Evolutionary conservation across 1,140 invertebrate genomes (phyloP).

Genomic region (Anthonomus grandis): DNA sequence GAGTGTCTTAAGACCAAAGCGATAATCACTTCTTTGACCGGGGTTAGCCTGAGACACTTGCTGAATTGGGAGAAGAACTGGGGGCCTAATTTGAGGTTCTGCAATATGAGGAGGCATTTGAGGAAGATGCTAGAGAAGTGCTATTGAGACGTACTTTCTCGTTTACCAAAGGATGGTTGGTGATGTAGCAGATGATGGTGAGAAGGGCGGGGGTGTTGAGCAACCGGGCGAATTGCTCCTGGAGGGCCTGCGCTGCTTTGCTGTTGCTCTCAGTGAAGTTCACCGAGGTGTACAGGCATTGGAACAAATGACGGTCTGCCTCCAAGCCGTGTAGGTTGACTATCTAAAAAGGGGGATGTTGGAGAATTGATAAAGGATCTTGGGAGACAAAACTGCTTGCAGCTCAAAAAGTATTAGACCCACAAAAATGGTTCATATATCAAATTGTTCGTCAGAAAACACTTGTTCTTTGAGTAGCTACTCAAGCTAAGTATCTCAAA

Average conservation of each 20-base stretch:
- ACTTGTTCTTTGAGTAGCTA: too few relatives aligned
- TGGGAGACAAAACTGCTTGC: too few relatives aligned
- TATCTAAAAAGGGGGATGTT: slow-evolving; percentile 63
- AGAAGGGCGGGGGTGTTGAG: slow-evolving; percentile 71
- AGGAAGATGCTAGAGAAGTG: neutral
- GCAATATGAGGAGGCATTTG: slow-evolving; percentile 13
- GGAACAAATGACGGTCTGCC: slow-evolving; percentile 83
- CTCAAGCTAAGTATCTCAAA: too few relatives aligned
- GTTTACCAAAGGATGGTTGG: slow-evolving; percentile 65
- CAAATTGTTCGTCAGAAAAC: too few relatives aligned
- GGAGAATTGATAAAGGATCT: too few relatives aligned
- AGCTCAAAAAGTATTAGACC: too few relatives aligned
- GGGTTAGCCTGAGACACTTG: slow-evolving; percentile 76
- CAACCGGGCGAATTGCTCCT: slow-evolving; percentile 67
- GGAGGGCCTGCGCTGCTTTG: slow-evolving; percentile 66
- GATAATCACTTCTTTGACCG: slow-evolving; percentile 86
- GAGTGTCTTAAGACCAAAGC: slow-evolving; percentile 80
- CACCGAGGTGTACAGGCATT: slow-evolving; percentile 77
- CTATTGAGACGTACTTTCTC: slow-evolving; percentile 54
- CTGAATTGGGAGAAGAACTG: slow-evolving; percentile 79
- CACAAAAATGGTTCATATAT: too few relatives aligned
- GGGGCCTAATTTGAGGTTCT: slow-evolving; percentile 70
- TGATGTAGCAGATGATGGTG: slow-evolving; percentile 74
- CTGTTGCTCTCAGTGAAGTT: slow-evolving; percentile 59
- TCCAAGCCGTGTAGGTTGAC: slow-evolving; percentile 77